phyloP scores from a whole-genome alignment of 2,888 invertebrate genomes.

The Camponotus fellah region DNA sequence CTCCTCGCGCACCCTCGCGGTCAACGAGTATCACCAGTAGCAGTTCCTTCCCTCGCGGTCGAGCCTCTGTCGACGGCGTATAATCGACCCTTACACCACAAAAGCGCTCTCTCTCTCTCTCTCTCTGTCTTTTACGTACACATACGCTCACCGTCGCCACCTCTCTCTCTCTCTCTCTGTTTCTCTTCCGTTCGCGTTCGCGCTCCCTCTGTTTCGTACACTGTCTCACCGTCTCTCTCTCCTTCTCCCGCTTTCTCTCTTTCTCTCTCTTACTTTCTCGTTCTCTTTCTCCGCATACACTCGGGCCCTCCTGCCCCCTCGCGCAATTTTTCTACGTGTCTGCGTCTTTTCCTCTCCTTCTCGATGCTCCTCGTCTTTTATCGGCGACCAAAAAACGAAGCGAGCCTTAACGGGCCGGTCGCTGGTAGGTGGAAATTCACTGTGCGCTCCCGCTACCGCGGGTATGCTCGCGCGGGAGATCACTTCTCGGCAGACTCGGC shows the following conservation, averaged over 20 bases:
- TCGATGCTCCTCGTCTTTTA: conserved; percentile 64
- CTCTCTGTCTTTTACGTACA: background rate
- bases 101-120: background rate
- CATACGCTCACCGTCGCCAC: background rate
- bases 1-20: conserved; percentile 48
- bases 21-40: background rate
- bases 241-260: conserved; percentile 45
- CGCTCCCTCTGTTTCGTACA: conserved; percentile 17
- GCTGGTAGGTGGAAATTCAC: conserved; percentile 63
- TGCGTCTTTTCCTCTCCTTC: conserved; percentile 35
- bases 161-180: conserved; percentile 40
- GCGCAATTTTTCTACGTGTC: conserved; percentile 18
- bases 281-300: conserved; percentile 35
- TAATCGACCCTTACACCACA: conserved; percentile 32
- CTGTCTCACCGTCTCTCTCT: conserved; percentile 25
- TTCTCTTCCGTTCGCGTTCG: conserved; percentile 42
- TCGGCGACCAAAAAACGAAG: conserved; percentile 75
- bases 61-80: conserved; percentile 15
- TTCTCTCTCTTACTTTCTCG: conserved; percentile 38
- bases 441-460: conserved; percentile 63
- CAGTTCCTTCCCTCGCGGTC: conserved; percentile 1
- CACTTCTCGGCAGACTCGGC: conserved; percentile 65
- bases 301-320: background rate
- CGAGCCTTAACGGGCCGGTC: conserved; percentile 73
- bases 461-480: conserved; percentile 21